Evolutionary conservation across 2,797 vertebrate species (phyloP).

Genomic region (Cottoperca gobio): DNA sequence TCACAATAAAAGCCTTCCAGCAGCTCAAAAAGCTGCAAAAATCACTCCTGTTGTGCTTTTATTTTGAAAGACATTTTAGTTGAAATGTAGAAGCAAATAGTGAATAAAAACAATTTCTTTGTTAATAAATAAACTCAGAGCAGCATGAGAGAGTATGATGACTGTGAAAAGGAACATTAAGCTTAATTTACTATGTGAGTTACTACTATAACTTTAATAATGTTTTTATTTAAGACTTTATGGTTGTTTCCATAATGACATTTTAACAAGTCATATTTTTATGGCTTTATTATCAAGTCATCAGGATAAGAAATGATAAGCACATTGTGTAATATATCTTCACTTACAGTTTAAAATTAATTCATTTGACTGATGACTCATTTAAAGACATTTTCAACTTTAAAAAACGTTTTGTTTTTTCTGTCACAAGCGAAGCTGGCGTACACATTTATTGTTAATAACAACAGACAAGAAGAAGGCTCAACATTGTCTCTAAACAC

Average conservation of each 20-base stretch:
- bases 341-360: constrained; percentile 10
- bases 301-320: constrained; percentile 1
- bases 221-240: neutral
- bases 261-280: neutral
- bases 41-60: neutral
- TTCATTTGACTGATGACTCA: constrained; percentile 7
- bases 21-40: neutral
- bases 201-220: neutral
- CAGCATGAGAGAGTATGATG: neutral
- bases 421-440: neutral
- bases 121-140: neutral
- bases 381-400: constrained; percentile 4
- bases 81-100: neutral
- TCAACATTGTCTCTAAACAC: constrained; percentile 28
- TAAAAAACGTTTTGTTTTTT: neutral
- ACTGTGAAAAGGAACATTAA: neutral
- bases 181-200: neutral
- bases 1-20: constrained; percentile 2
- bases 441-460: constrained; percentile 7
- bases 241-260: neutral
- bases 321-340: neutral
- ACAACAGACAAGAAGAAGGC: neutral
- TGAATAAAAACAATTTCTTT: neutral
- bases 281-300: neutral
- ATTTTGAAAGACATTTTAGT: constrained; percentile 6